Evolutionary conservation across 2,113 vertebrate species (phyloP).

Genomic region (Albula goreensis): DNA sequence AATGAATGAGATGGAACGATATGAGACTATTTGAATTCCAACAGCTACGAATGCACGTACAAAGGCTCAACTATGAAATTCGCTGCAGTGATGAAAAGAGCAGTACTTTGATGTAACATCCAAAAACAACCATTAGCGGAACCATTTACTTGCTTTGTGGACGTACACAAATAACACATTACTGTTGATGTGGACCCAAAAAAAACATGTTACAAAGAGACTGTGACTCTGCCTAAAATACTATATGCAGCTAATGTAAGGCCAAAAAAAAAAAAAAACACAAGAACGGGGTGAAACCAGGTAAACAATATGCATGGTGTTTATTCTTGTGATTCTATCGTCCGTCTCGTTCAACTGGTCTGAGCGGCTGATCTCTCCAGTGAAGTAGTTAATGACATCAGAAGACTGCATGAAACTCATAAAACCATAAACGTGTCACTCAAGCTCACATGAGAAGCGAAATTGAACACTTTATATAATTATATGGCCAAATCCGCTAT

Average conservation of each 20-base stretch:
- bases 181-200: not conserved
- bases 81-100: no score
- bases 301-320: not conserved
- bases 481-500: no score
- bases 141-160: not conserved
- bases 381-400: not conserved
- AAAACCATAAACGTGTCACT: not conserved
- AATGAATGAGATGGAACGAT: no score
- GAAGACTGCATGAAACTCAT: not conserved
- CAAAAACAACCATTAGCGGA: not conserved
- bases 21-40: no score
- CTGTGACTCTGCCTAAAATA: slow-evolving; percentile 1
- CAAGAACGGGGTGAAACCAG: not conserved
- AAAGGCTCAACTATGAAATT: no score
- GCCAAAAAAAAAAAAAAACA: not conserved
- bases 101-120: not conserved
- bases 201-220: not conserved
- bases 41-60: no score
- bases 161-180: not conserved
- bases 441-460: not conserved
- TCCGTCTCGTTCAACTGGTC: not conserved
- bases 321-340: not conserved
- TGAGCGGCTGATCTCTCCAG: not conserved
- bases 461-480: not conserved
- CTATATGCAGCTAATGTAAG: not conserved